Percentiles rank a stretch among this genome's conserved stretches.
Evolutionary conservation across 2,797 vertebrate species (phyloP).

Genomic region (Fringilla coelebs): DNA sequence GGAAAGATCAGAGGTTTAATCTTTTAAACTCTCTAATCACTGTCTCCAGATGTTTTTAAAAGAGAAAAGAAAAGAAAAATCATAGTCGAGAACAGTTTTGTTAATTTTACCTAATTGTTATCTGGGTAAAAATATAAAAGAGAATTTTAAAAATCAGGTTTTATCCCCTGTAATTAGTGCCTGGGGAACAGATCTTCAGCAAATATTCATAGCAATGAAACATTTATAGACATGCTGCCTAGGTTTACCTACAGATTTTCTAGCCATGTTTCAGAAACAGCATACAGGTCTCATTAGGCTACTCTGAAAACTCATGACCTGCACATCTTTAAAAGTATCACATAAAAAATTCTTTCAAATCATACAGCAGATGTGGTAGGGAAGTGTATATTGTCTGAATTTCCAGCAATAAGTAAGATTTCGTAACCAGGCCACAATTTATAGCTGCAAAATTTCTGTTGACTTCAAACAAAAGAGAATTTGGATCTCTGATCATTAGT

Average conservation of each 20-base stretch:
- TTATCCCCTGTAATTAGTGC: neutral
- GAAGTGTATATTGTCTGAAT: neutral
- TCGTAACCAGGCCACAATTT: neutral
- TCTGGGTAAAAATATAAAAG: slow-evolving; percentile 6
- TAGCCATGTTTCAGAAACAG: neutral
- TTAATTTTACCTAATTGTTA: neutral
- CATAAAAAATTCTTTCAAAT: neutral
- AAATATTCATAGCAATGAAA: slow-evolving; percentile 37
- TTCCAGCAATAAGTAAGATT: neutral
- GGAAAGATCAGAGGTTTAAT: neutral
- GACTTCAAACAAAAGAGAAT: neutral
- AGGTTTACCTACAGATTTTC: slow-evolving; percentile 14
- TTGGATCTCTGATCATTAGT: neutral
- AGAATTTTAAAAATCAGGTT: slow-evolving; percentile 3
- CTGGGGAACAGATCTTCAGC: neutral
- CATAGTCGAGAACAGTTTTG: neutral
- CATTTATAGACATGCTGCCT: neutral
- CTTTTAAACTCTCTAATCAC: neutral
- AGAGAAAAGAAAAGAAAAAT: neutral
- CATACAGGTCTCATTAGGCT: neutral
- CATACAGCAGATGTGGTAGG: neutral
- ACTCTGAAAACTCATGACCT: neutral
- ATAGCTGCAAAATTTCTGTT: neutral
- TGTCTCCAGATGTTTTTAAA: neutral
- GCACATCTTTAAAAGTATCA: neutral